Conservation (phyloP, 2,888 invertebrate species). For the Drosophila anomelani region DNA sequence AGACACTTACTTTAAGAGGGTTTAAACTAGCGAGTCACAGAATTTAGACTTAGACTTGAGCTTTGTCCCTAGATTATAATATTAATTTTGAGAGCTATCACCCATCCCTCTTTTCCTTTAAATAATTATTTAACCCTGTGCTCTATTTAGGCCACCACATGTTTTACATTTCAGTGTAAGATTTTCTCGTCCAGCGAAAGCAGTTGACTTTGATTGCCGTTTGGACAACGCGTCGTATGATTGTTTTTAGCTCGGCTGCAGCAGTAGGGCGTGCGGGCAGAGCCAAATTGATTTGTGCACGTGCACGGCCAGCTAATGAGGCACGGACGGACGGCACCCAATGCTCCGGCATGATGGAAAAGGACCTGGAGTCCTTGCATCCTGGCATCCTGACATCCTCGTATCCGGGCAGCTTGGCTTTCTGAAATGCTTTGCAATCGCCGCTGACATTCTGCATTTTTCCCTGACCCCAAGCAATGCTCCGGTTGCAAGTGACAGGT, state of each 20-base stretch:
- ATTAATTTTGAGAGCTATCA: too few relatives aligned
- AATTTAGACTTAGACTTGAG: too few relatives aligned
- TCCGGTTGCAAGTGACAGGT: constrained; percentile 35
- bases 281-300: constrained; percentile 76
- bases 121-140: not conserved
- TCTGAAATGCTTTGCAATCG: constrained; percentile 43
- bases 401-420: constrained; percentile 20
- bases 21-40: too few relatives aligned
- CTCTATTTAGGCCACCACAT: not conserved
- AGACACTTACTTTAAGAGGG: too few relatives aligned
- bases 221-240: constrained; percentile 70
- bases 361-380: constrained; percentile 2
- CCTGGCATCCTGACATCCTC: not conserved
- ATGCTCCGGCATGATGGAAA: constrained; percentile 18
- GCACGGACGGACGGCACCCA: constrained; percentile 15
- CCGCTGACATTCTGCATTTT: constrained; percentile 45
- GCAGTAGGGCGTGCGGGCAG: constrained; percentile 34
- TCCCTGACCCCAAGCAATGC: constrained; percentile 5
- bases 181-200: constrained; percentile 48
- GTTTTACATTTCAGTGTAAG: constrained; percentile 4
- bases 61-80: too few relatives aligned
- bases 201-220: constrained; percentile 69
- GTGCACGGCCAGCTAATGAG: constrained; percentile 76
- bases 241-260: constrained; percentile 59
- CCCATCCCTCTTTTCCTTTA: not conserved